phyloP scores from a whole-genome alignment of 2,888 invertebrate species.

The Gymnoscelis rufifasciata region DNA sequence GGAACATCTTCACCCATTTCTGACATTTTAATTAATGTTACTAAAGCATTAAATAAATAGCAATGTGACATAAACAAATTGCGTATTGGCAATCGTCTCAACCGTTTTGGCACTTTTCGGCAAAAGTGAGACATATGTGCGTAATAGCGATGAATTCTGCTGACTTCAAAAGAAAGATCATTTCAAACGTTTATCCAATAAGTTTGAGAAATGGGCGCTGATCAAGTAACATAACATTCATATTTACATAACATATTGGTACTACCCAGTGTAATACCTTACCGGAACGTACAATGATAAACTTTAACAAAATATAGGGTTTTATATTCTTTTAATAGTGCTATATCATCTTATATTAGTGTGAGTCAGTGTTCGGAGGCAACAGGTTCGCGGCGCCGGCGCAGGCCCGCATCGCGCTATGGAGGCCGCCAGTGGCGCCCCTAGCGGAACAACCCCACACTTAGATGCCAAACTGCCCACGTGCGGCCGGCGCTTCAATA shows the following conservation, averaged over 20 bases:
- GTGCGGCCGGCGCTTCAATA: slow-evolving; percentile 48
- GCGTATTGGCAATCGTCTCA: slow-evolving; percentile 2
- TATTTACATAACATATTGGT: slow-evolving; percentile 41
- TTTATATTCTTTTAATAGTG: slow-evolving; percentile 64
- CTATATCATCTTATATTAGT: slow-evolving; percentile 67
- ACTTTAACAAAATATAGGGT: slow-evolving; percentile 78
- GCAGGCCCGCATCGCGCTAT: slow-evolving; percentile 8
- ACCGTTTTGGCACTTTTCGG: slow-evolving; percentile 16
- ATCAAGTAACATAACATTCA: slow-evolving; percentile 25
- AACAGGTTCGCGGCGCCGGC: slow-evolving; percentile 58
- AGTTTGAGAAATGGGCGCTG: slow-evolving; percentile 20
- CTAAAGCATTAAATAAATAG: background rate
- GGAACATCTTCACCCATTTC: slow-evolving; percentile 1
- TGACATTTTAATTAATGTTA: background rate
- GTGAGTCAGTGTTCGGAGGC: slow-evolving; percentile 64
- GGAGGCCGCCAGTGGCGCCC: background rate
- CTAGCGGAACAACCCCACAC: slow-evolving; percentile 24
- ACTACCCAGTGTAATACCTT: slow-evolving; percentile 61
- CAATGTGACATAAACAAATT: background rate
- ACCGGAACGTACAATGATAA: slow-evolving; percentile 66
- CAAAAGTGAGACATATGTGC: slow-evolving; percentile 12
- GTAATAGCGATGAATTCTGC: background rate
- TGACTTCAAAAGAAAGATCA: slow-evolving; percentile 2
- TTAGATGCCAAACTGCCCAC: slow-evolving; percentile 32
- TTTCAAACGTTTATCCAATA: slow-evolving; percentile 18